Conservation (phyloP, 1,140 invertebrate species). For the Brachionus rubens region DNA sequence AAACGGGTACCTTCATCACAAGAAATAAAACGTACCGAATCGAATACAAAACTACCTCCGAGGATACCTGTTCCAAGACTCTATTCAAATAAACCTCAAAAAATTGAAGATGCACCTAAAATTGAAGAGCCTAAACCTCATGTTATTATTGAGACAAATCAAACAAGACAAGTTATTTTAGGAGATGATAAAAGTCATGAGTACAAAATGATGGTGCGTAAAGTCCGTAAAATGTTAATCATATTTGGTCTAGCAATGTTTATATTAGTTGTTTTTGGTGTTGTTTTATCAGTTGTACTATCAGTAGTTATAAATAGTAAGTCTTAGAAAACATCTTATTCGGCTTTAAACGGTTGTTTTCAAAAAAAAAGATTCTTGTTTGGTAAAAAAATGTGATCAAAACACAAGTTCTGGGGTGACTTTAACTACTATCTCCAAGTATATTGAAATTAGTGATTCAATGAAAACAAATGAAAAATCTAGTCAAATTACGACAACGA, state of each 20-base stretch:
- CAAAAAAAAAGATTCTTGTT: not conserved
- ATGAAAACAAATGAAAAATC: not conserved
- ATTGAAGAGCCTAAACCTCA: too few species aligned
- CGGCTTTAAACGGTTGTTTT: not conserved
- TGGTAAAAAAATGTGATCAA: not conserved
- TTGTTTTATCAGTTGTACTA: slow-evolving; percentile 31
- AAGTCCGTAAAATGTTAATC: slow-evolving; percentile 14
- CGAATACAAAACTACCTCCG: not conserved
- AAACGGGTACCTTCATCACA: not conserved
- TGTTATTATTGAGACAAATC: too few species aligned
- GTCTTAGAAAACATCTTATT: not conserved
- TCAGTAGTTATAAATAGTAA: slow-evolving; percentile 30
- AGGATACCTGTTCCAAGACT: not conserved
- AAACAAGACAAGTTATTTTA: too few species aligned
- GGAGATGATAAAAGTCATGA: too few species aligned
- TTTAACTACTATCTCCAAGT: not conserved
- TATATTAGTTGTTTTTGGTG: not conserved
- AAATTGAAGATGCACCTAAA: not conserved
- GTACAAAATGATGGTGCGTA: not conserved
- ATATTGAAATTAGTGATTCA: not conserved
- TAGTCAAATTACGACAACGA: not conserved
- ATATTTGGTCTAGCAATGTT: not conserved
- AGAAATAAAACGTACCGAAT: not conserved
- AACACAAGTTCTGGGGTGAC: not conserved
- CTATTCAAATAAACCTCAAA: slow-evolving; percentile 17